phyloP scores from a whole-genome alignment of 2,888 invertebrate genomes.

The Sinopyrophorus schimmeli region DNA sequence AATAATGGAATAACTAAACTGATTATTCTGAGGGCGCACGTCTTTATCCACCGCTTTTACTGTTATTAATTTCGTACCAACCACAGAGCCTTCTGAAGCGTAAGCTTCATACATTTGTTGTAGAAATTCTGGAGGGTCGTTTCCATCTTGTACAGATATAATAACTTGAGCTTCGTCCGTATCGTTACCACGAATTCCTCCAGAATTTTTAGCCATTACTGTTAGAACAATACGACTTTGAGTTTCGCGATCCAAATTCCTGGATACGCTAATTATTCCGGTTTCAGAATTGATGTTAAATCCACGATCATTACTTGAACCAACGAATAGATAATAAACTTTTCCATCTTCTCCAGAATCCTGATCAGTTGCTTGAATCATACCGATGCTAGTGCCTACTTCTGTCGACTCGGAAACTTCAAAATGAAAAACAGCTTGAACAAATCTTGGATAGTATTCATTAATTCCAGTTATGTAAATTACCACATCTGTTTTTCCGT shows the following conservation, averaged over 20 bases:
- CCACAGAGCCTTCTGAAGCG: constrained; percentile 76
- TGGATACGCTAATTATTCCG: constrained; percentile 81
- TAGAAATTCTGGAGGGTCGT: constrained; percentile 94
- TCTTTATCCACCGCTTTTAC: constrained; percentile 92
- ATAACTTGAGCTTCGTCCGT: constrained; percentile 94
- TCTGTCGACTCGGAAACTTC: constrained; percentile 91
- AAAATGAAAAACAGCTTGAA: constrained; percentile 88
- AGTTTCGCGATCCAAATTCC: constrained; percentile 82
- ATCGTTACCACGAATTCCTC: constrained; percentile 91
- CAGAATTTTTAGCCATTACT: constrained; percentile 92
- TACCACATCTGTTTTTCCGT: constrained; percentile 70
- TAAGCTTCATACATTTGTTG: constrained; percentile 75
- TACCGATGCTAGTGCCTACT: constrained; percentile 82
- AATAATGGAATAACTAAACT: constrained; percentile 88
- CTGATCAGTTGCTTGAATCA: constrained; percentile 85
- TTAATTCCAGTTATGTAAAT: constrained; percentile 84
- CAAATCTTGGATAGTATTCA: constrained; percentile 85
- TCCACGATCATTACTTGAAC: constrained; percentile 89
- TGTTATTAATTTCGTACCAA: constrained; percentile 74
- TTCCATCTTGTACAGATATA: constrained; percentile 92
- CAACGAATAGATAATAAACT: constrained; percentile 90
- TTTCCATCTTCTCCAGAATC: constrained; percentile 86
- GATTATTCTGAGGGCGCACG: constrained; percentile 86
- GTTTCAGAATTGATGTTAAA: constrained; percentile 83
- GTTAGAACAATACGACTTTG: constrained; percentile 88